These are phyloP conservation scores for Gymnothorax javanicus DNA, from an alignment of 2,797 vertebrate species.

Conservation along the genomic window DNA sequence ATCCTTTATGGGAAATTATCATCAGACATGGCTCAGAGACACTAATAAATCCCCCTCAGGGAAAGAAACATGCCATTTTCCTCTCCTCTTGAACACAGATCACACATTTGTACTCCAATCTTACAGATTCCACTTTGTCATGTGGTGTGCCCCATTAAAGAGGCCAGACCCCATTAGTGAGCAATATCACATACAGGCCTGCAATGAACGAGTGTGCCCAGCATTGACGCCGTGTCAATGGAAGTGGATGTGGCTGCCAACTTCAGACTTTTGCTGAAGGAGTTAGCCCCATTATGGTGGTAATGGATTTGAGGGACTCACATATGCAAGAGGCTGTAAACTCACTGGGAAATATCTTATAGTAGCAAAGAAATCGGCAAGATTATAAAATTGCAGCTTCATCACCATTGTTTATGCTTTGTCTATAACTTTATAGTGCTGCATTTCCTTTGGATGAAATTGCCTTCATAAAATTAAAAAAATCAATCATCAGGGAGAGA, in stretches of 20 bases:
- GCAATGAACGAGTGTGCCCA: slow-evolving; percentile 27
- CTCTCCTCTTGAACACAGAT: slow-evolving; percentile 43
- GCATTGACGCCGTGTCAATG: slow-evolving; percentile 16
- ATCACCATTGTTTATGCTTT: slow-evolving; percentile 7
- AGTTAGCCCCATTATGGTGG: slow-evolving; percentile 43
- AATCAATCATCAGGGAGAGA: background rate
- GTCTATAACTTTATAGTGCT: background rate
- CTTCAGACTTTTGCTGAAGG: slow-evolving; percentile 40
- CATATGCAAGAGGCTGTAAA: slow-evolving; percentile 32
- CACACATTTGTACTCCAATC: slow-evolving; percentile 34
- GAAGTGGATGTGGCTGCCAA: slow-evolving; percentile 42
- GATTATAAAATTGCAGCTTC: slow-evolving; percentile 50
- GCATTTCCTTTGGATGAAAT: background rate
- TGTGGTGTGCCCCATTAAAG: slow-evolving; percentile 41
- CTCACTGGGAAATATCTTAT: slow-evolving; percentile 44
- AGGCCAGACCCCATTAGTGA: slow-evolving; percentile 47
- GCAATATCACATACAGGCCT: slow-evolving; percentile 44
- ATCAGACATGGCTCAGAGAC: slow-evolving; percentile 36
- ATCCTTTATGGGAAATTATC: slow-evolving; percentile 33
- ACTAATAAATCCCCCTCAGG: slow-evolving; percentile 47
- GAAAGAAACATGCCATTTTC: slow-evolving; percentile 39
- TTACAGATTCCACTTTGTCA: background rate
- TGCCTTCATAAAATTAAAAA: background rate
- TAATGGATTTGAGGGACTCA: slow-evolving; percentile 32
- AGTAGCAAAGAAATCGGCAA: slow-evolving; percentile 56